phyloP scores from a whole-genome alignment of 2,888 invertebrate species.

The Drosophila sordidula region DNA sequence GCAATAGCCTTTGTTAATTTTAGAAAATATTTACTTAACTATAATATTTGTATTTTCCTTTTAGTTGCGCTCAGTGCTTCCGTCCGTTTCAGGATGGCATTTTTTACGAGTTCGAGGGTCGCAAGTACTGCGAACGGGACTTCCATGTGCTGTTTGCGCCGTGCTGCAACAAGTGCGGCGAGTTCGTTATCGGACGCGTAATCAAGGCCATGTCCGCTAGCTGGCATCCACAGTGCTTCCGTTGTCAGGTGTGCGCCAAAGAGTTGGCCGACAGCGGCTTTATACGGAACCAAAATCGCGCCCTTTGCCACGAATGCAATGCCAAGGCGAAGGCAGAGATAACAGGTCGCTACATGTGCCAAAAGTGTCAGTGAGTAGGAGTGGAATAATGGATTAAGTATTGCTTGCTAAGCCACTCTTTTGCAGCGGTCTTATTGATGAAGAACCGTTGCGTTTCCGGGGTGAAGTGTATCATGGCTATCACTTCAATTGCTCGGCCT shows the following conservation, averaged over 20 bases:
- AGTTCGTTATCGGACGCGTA: constrained; percentile 99
- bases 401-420: constrained; percentile 1
- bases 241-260: constrained; percentile 96
- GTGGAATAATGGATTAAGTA: background rate
- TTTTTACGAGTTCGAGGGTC: constrained; percentile 99
- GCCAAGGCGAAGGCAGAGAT: constrained; percentile 97
- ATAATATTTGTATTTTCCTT: constrained; percentile 1
- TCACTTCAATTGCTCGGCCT: constrained; percentile 98
- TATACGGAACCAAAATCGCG: constrained; percentile 93
- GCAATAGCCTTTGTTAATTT: too few relatives aligned
- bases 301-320: constrained; percentile 98
- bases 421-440: constrained; percentile 94
- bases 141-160: constrained; percentile 98
- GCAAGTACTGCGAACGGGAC: constrained; percentile 99
- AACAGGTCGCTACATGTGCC: constrained; percentile 97
- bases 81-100: constrained; percentile 98
- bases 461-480: constrained; percentile 99
- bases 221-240: constrained; percentile 99
- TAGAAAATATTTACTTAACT: too few relatives aligned
- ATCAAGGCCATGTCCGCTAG: constrained; percentile 99
- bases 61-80: constrained; percentile 99
- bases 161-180: constrained; percentile 94
- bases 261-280: constrained; percentile 98
- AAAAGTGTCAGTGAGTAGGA: constrained; percentile 97
- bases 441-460: constrained; percentile 94